These are phyloP conservation scores for Peromyscus eremicus DNA, from an alignment of 2,797 vertebrate species.

Conservation along the genomic window DNA sequence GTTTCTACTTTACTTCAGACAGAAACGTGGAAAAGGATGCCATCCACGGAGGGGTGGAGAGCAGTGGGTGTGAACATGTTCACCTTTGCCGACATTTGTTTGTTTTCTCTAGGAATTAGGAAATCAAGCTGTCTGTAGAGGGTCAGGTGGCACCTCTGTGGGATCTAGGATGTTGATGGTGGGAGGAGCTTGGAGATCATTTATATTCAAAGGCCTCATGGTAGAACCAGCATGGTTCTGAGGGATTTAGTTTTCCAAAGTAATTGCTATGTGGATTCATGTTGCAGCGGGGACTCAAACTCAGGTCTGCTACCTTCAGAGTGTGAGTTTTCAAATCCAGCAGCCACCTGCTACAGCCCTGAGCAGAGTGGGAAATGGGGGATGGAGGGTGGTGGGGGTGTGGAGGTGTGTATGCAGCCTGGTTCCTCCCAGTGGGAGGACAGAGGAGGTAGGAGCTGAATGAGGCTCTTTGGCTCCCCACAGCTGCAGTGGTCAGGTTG, in stretches of 20 bases:
- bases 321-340: background rate
- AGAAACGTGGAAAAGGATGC: background rate
- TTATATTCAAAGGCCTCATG: background rate
- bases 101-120: background rate
- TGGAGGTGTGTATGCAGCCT: too few relatives aligned
- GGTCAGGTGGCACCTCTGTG: too few relatives aligned
- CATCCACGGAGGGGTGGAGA: background rate
- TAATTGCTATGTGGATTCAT: background rate
- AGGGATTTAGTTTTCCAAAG: background rate
- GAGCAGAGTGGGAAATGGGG: background rate
- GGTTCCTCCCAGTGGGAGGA: background rate
- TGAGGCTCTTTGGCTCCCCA: background rate
- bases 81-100: background rate
- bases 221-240: background rate
- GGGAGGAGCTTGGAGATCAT: background rate
- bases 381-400: background rate
- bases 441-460: background rate
- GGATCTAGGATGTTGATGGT: background rate
- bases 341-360: background rate
- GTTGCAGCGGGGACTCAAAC: background rate
- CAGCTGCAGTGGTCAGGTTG: background rate
- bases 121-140: background rate
- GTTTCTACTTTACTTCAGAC: background rate
- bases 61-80: background rate
- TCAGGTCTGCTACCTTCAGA: background rate